Conservation (phyloP, 2,797 vertebrate genomes). For the Streptopelia turtur region DNA sequence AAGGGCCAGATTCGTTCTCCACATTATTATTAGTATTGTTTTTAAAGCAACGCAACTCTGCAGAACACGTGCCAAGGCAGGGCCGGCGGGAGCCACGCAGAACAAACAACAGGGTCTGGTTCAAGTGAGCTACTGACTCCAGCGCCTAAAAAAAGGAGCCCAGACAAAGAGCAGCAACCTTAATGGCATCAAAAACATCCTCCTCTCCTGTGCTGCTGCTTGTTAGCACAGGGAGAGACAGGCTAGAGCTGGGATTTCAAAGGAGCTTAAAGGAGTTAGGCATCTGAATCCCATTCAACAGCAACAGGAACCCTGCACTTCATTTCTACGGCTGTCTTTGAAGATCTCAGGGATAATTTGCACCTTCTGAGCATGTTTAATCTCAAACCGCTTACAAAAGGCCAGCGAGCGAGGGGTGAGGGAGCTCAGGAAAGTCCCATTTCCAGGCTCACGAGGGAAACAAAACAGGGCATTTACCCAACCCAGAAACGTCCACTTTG, state of each 20-base stretch:
- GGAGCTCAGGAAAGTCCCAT: neutral
- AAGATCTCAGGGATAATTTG: neutral
- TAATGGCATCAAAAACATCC: neutral
- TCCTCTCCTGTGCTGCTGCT: neutral
- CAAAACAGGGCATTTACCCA: neutral
- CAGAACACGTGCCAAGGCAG: neutral
- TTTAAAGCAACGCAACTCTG: neutral
- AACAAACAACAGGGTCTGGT: neutral
- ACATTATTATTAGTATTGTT: neutral
- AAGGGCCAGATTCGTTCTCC: neutral
- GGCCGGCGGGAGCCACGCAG: neutral
- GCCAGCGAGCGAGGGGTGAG: rapidly evolving
- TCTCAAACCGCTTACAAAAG: neutral
- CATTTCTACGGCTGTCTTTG: neutral
- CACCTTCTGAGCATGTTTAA: neutral
- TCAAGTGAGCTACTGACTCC: slow-evolving; percentile 2
- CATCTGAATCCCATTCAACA: slow-evolving; percentile 10
- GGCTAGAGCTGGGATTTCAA: slow-evolving; percentile 4
- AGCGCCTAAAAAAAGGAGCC: neutral
- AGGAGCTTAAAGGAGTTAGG: slow-evolving; percentile 7
- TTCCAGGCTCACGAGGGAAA: neutral
- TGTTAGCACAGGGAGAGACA: neutral
- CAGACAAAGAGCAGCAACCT: slow-evolving; percentile 18
- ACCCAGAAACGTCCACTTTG: rapidly evolving
- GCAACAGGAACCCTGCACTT: neutral